These are phyloP conservation scores for Oplegnathus fasciatus DNA, from an alignment of 2,113 vertebrate species.

Conservation along the genomic window DNA sequence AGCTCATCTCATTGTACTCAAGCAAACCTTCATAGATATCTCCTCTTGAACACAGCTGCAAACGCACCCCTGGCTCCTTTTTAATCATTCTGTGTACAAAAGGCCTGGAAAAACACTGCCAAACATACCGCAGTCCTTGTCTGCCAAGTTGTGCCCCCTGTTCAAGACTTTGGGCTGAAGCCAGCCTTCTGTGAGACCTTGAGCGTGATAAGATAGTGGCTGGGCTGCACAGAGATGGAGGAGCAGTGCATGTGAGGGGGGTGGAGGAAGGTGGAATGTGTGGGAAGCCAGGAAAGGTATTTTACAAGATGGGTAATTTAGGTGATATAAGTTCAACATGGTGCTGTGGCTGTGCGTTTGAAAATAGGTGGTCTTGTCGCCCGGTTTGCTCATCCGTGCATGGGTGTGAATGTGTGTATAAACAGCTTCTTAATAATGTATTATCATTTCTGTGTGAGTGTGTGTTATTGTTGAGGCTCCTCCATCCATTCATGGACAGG, in stretches of 20 bases:
- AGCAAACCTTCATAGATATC: slow-evolving; percentile 48
- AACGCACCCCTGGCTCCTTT: slow-evolving; percentile 45
- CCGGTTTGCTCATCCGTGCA: slow-evolving; percentile 14
- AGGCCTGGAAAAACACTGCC: slow-evolving; percentile 77
- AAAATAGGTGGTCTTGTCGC: slow-evolving; percentile 28
- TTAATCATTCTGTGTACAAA: slow-evolving; percentile 71
- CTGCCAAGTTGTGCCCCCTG: slow-evolving; percentile 76
- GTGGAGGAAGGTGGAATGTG: slow-evolving; percentile 59
- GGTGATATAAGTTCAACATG: slow-evolving; percentile 30
- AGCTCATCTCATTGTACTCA: slow-evolving; percentile 26
- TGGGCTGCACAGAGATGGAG: slow-evolving; percentile 54
- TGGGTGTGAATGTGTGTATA: slow-evolving; percentile 49
- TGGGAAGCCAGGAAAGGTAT: slow-evolving; percentile 62
- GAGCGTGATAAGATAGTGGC: slow-evolving; percentile 77
- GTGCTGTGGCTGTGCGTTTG: slow-evolving; percentile 15
- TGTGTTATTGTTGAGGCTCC: slow-evolving; percentile 36
- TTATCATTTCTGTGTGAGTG: slow-evolving; percentile 37
- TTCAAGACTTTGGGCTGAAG: slow-evolving; percentile 73
- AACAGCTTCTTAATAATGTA: slow-evolving; percentile 45
- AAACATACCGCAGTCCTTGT: slow-evolving; percentile 71
- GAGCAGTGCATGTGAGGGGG: slow-evolving; percentile 18
- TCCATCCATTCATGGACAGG: slow-evolving; percentile 38
- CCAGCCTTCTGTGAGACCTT: slow-evolving; percentile 81
- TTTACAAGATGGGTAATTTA: slow-evolving; percentile 53
- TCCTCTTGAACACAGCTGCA: slow-evolving; percentile 21